Base-by-base conservation (phyloP, 2,113 vertebrate genomes). In the Catharus fuscescens region DNA sequence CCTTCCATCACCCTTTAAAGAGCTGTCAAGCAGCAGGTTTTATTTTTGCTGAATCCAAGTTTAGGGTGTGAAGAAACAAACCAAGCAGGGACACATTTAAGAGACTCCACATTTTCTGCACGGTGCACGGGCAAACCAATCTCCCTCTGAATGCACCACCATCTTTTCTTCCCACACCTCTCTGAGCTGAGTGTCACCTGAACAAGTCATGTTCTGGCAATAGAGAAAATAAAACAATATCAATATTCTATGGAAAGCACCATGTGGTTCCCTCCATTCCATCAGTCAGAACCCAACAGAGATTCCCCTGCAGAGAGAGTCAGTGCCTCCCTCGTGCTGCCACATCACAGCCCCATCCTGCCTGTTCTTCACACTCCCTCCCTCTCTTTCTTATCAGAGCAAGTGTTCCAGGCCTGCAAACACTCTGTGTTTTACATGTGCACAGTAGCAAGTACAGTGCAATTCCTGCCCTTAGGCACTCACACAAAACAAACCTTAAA, bases 391-490 rank as follows among this genome's bases (percentile, higher is more conserved):
- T 50, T 74, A 83, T 36, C 94, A 83, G n/a, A 80, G 2, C 45
- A 59, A 87, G 85, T 23, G 25, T 93, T 90, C 79, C 34, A 29
- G 93, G 72, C 79, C 90, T 86, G 79, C 50, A 91, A 85, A 54
- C 3, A 5, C 67, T 65, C 70, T 70, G 52, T 88, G 88, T 86
- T 96, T 90, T 93, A 93, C 92, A 94, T 90, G 83, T 83, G 85
- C 82, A 90, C 87, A 86, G 81, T n/a, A 91, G 54, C 59, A 61
- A 91, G 50, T 38, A 73, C 81, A 82, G 16, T 31, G n/a, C 60
- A 56, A 83, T 66, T 86, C 88, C 88, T 94, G 80, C 82, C 93
- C 90, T 77, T 44, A 85, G 81, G 87, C 88, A 44, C 56, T 82
- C 71, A 54, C 52, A 56, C 42, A 80, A 64, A 91, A 95, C 74